phyloP scores from a whole-genome alignment of 2,113 vertebrate genomes.

The Lontra canadensis region DNA sequence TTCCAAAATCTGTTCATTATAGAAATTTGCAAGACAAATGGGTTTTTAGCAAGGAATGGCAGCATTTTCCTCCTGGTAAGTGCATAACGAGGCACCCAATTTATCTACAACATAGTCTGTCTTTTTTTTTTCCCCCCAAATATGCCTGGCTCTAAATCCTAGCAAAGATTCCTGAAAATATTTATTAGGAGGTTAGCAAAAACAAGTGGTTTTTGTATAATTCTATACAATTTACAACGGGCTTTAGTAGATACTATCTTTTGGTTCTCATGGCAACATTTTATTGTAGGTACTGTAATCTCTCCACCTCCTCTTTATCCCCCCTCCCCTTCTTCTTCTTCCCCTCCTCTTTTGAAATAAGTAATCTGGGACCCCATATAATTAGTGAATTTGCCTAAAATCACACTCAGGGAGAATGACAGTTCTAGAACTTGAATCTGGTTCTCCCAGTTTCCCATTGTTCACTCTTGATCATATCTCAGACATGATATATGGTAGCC shows the following conservation, averaged over 20 bases:
- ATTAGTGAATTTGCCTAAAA: background rate
- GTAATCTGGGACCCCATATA: background rate
- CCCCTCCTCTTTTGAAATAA: background rate
- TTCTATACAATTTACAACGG: background rate
- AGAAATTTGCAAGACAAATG: conserved; percentile 88
- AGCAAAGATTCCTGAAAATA: conserved; percentile 71
- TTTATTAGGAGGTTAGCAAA: conserved; percentile 38
- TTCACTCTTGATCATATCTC: background rate
- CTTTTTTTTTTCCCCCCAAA: background rate
- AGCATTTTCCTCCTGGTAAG: conserved; percentile 79
- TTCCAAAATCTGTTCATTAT: conserved; percentile 86
- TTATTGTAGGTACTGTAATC: background rate
- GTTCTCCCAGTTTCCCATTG: background rate
- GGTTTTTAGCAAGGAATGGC: conserved; percentile 82
- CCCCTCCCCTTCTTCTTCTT: background rate
- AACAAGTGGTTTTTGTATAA: background rate
- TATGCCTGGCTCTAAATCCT: conserved; percentile 72
- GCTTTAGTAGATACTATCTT: accelerated
- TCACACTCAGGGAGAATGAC: background rate
- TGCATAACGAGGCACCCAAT: conserved; percentile 70
- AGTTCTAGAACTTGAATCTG: background rate
- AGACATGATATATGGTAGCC: background rate
- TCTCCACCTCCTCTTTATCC: background rate
- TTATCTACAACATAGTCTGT: conserved; percentile 51
- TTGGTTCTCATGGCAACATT: background rate